Evolutionary conservation across 2,797 vertebrate genomes (phyloP).

Genomic region (Clarias fuscus): DNA sequence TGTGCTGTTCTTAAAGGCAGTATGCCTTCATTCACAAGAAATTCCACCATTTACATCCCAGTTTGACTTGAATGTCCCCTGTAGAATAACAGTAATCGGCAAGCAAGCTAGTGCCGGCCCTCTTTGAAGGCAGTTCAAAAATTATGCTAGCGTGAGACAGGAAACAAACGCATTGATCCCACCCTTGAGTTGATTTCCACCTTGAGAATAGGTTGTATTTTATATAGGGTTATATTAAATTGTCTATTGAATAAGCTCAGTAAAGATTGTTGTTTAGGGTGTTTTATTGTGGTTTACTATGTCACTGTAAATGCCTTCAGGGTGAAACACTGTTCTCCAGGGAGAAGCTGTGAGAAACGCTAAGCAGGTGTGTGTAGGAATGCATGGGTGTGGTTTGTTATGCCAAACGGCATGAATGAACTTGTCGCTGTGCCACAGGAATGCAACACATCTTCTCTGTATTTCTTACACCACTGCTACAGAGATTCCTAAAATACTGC

Average conservation of each 20-base stretch:
- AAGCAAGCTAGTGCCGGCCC: neutral
- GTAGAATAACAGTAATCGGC: slow-evolving; percentile 10
- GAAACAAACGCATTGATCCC: slow-evolving; percentile 1
- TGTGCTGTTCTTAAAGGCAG: too few relatives aligned
- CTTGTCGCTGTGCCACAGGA: slow-evolving; percentile 42
- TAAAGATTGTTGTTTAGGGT: slow-evolving; percentile 6
- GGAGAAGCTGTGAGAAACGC: slow-evolving; percentile 37
- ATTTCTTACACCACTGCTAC: slow-evolving; percentile 2
- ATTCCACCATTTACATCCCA: too few relatives aligned
- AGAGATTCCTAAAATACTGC: slow-evolving; percentile 10
- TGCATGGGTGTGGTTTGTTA: slow-evolving; percentile 49
- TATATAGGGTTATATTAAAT: neutral
- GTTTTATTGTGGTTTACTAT: slow-evolving; percentile 5
- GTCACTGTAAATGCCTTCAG: slow-evolving; percentile 6
- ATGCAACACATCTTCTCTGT: slow-evolving; percentile 36
- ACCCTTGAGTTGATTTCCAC: neutral
- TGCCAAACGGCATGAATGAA: slow-evolving; percentile 51
- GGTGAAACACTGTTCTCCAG: slow-evolving; percentile 6
- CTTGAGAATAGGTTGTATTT: neutral
- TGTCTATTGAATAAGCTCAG: neutral
- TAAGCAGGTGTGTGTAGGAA: slow-evolving; percentile 52
- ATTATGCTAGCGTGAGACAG: slow-evolving; percentile 12
- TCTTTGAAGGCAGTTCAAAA: neutral
- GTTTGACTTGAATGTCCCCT: too few relatives aligned
- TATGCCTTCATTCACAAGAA: too few relatives aligned